Evolutionary conservation across 2,113 vertebrate species (phyloP).

Genomic region (Nothocercus julius): DNA sequence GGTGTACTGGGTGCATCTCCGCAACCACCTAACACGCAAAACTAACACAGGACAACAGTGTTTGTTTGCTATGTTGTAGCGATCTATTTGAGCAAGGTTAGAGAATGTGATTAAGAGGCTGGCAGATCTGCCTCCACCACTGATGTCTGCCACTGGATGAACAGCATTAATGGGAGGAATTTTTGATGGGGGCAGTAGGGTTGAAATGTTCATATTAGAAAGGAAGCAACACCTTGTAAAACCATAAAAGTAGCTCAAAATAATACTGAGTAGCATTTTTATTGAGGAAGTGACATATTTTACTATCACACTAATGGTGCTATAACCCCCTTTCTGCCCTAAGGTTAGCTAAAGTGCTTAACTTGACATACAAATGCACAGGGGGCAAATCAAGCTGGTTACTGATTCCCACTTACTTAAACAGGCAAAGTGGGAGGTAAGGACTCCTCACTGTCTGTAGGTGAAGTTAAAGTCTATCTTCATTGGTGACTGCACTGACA

Average conservation of each 20-base stretch:
- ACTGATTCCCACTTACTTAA: conserved; percentile 65
- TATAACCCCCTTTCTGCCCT: conserved; percentile 18
- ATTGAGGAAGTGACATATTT: conserved; percentile 60
- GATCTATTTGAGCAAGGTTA: background rate
- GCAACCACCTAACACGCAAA: background rate
- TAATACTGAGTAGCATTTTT: conserved; percentile 45
- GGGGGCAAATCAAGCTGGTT: conserved; percentile 39
- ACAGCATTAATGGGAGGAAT: background rate
- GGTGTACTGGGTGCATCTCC: background rate
- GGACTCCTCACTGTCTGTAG: background rate
- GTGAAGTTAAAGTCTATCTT: background rate
- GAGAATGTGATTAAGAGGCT: background rate
- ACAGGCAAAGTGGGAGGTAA: conserved; percentile 46
- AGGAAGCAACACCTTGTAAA: conserved; percentile 63
- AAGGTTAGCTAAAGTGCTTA: conserved; percentile 24
- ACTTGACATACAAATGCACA: conserved; percentile 33
- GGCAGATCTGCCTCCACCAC: background rate
- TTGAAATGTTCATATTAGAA: conserved; percentile 42
- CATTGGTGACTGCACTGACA: background rate
- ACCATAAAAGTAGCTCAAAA: conserved; percentile 62
- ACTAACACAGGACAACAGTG: background rate
- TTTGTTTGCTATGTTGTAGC: background rate
- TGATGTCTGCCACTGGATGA: background rate
- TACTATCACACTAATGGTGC: conserved; percentile 48
- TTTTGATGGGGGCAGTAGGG: background rate